Evolutionary conservation across 2,888 invertebrate genomes (phyloP).

Genomic region (Drosophila nr. perissopoda): DNA sequence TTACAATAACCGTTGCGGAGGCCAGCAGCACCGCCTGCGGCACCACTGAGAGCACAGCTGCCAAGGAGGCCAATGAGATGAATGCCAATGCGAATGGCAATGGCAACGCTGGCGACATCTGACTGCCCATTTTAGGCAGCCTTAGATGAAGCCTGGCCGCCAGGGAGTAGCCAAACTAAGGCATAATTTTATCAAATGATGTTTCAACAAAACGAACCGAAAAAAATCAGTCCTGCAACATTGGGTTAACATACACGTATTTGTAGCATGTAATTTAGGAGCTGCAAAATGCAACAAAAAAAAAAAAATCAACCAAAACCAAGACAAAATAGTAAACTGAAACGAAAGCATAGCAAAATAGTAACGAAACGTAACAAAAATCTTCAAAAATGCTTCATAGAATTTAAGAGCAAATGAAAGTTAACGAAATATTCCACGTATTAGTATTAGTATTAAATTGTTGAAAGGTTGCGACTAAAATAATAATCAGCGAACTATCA

Average conservation of each 20-base stretch:
- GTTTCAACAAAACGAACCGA: conserved; percentile 44
- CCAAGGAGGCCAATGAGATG: conserved; percentile 51
- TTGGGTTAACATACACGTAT: conserved; percentile 76
- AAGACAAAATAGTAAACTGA: conserved; percentile 30
- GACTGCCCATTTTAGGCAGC: conserved; percentile 84
- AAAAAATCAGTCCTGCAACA: conserved; percentile 76
- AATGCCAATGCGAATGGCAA: conserved; percentile 62
- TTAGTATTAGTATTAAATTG: conserved; percentile 60
- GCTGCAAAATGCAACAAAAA: conserved; percentile 23
- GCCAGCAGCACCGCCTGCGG: conserved; percentile 51
- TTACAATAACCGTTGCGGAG: conserved; percentile 73
- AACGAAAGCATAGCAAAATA: conserved; percentile 11
- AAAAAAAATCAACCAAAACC: conserved; percentile 20
- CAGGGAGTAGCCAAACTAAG: conserved; percentile 43
- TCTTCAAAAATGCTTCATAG: conserved; percentile 66
- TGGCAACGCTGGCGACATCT: conserved; percentile 75
- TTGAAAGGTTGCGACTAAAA: conserved; percentile 7
- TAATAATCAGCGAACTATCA: conserved; percentile 11
- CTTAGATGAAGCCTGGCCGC: conserved; percentile 82
- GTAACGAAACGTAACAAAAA: conserved; percentile 34
- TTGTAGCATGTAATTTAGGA: conserved; percentile 66
- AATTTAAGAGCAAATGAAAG: conserved; percentile 76
- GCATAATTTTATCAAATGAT: conserved; percentile 43
- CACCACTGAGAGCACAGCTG: conserved; percentile 27
- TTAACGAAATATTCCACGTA: conserved; percentile 76